phyloP scores from a whole-genome alignment of 1,140 invertebrate genomes.

The Ceratina calcarata region DNA sequence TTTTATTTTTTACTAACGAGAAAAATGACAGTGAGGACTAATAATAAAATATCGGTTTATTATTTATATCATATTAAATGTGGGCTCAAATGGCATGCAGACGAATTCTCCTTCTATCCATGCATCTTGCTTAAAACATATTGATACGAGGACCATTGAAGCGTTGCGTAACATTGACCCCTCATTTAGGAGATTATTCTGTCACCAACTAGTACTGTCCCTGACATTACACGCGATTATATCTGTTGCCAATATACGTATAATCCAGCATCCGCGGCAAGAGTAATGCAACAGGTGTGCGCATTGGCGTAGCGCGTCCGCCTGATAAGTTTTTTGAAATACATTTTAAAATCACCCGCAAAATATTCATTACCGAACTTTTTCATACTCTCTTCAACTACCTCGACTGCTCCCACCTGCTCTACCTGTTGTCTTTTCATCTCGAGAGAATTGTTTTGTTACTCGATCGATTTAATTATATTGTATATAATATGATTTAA shows the following conservation, averaged over 20 bases:
- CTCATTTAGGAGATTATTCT: neutral
- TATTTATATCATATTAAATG: too few relatives aligned
- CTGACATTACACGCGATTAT: slow-evolving; percentile 6
- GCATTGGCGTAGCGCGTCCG: neutral
- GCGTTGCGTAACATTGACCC: neutral
- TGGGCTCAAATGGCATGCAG: too few relatives aligned
- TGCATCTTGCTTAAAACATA: too few relatives aligned
- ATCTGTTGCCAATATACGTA: neutral
- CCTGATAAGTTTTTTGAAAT: neutral
- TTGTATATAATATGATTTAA: too few relatives aligned
- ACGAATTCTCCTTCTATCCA: too few relatives aligned
- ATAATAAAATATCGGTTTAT: too few relatives aligned
- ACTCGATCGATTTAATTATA: too few relatives aligned
- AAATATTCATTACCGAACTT: neutral
- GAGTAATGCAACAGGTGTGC: slow-evolving; percentile 31
- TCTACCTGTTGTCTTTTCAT: neutral
- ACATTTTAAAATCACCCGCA: neutral
- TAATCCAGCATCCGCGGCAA: slow-evolving; percentile 10
- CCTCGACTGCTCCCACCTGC: too few relatives aligned
- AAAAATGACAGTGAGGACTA: too few relatives aligned
- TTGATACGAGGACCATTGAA: neutral
- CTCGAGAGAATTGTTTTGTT: too few relatives aligned
- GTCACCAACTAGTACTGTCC: neutral
- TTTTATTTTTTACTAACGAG: too few relatives aligned
- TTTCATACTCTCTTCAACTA: too few relatives aligned